A percentile compares a stretch with the other conserved stretches of the same genome.
Evolutionary conservation across 1,140 invertebrate species (phyloP).

Genomic region (Drosophila jambulina): DNA sequence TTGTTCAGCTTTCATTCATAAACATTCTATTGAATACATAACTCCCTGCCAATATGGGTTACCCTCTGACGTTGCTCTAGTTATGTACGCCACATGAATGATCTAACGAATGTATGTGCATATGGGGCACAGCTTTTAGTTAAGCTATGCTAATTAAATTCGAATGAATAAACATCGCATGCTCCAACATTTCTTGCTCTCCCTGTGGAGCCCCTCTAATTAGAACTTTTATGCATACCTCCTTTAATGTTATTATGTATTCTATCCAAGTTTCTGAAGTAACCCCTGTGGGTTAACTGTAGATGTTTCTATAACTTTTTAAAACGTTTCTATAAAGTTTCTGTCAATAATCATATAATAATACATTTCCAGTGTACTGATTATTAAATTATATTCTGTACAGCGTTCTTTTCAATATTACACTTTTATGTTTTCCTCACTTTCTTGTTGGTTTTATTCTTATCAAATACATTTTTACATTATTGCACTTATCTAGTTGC

Average conservation of each 20-base stretch:
- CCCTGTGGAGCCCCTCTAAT: not conserved
- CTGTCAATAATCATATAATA: not conserved
- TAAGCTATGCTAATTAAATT: slow-evolving; percentile 40
- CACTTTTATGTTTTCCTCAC: not conserved
- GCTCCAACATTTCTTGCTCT: not conserved
- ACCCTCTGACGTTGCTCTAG: slow-evolving; percentile 6
- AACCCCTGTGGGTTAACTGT: not conserved
- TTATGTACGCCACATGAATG: slow-evolving; percentile 1
- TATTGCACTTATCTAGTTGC: slow-evolving; percentile 12
- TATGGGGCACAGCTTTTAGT: slow-evolving; percentile 25
- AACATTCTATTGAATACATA: not conserved
- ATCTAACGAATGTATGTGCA: slow-evolving; percentile 3
- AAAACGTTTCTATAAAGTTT: not conserved
- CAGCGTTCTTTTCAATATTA: not conserved
- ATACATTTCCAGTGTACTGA: not conserved
- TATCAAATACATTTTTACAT: slow-evolving; percentile 5
- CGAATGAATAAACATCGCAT: slow-evolving; percentile 28
- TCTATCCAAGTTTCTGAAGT: not conserved
- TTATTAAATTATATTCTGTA: not conserved
- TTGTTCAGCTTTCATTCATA: slow-evolving; percentile 24
- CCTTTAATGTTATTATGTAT: not conserved
- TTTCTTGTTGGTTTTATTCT: not conserved
- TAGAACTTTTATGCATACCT: not conserved
- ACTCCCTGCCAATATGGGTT: slow-evolving; percentile 2
- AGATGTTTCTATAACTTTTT: not conserved